Evolutionary conservation across 2,888 invertebrate genomes (phyloP).

Genomic region (Rhabditoides inermis): DNA sequence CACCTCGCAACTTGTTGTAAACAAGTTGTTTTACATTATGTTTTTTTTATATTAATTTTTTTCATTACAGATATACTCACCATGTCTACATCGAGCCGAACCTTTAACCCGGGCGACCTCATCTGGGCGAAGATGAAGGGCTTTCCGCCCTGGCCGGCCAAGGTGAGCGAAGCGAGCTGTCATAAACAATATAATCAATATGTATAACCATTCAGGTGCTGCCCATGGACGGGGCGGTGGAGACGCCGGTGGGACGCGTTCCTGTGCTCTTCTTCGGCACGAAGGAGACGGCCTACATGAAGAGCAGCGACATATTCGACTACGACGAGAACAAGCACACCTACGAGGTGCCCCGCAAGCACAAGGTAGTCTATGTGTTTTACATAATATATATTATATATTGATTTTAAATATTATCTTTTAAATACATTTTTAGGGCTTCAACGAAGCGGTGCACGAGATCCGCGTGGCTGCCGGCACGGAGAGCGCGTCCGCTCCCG

Average conservation of each 20-base stretch:
- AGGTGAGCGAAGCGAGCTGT: no score
- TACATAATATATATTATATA: neutral
- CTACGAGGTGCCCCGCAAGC: conserved; percentile 35
- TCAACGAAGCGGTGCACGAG: conserved; percentile 39
- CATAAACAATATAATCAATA: no score
- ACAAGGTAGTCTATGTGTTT: conserved; percentile 14
- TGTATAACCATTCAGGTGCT: conserved; percentile 20
- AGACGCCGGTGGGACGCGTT: conserved; percentile 26
- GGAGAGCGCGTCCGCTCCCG: no score
- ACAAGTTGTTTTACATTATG: no score
- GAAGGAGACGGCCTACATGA: conserved; percentile 44
- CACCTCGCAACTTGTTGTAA: conserved; percentile 8
- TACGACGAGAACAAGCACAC: conserved; percentile 21
- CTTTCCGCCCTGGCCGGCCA: conserved; percentile 95
- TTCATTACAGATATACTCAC: conserved; percentile 5
- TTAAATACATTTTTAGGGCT: conserved; percentile 18
- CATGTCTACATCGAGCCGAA: conserved; percentile 10
- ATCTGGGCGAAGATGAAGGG: conserved; percentile 95
- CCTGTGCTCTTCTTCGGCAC: conserved; percentile 48
- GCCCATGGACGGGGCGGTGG: conserved; percentile 14
- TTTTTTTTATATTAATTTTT: neutral
- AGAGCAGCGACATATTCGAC: conserved; percentile 31
- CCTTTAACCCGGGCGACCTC: conserved; percentile 54
- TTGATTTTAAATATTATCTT: neutral
- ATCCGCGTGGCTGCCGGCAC: conserved; percentile 39